Evolutionary conservation across 2,888 invertebrate species (phyloP).

Genomic region (Nephrocerus scutellatus): DNA sequence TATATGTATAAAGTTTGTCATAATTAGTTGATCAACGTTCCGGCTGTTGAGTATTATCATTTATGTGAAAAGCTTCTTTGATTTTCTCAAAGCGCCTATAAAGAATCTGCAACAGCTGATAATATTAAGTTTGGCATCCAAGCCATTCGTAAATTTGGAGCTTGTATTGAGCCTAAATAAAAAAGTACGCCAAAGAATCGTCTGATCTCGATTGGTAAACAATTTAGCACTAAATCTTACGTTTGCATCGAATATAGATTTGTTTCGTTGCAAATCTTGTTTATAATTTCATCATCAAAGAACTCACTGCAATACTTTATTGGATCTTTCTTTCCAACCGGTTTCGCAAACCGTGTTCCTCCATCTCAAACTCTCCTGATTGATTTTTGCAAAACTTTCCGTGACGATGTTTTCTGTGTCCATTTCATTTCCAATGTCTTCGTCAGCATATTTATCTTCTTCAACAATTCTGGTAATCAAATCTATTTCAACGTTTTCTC

Average conservation of each 20-base stretch:
- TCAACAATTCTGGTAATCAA: neutral
- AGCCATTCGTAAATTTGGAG: slow-evolving; percentile 6
- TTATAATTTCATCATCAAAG: slow-evolving; percentile 4
- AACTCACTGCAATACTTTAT: slow-evolving; percentile 8
- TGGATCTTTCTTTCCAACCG: slow-evolving; percentile 3
- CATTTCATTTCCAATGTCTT: slow-evolving; percentile 3
- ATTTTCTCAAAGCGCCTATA: slow-evolving; percentile 5
- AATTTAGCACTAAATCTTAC: slow-evolving; percentile 1
- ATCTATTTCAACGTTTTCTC: neutral
- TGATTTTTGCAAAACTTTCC: slow-evolving; percentile 3
- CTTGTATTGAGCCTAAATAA: too few relatives aligned
- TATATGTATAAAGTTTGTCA: slow-evolving; percentile 9
- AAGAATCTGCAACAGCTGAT: slow-evolving; percentile 1
- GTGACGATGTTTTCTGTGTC: slow-evolving; percentile 5
- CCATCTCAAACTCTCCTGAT: slow-evolving; percentile 8
- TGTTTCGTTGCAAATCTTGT: slow-evolving; percentile 4
- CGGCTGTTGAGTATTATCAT: slow-evolving; percentile 8
- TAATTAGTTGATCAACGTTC: slow-evolving; percentile 6
- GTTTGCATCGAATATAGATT: slow-evolving; percentile 5
- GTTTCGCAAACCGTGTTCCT: slow-evolving; percentile 4
- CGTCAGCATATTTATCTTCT: slow-evolving; percentile 2
- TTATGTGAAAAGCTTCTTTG: slow-evolving; percentile 4
- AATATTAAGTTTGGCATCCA: slow-evolving; percentile 6
- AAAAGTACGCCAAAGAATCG: slow-evolving; percentile 4
- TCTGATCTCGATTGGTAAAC: neutral